These are phyloP conservation scores for Catharus minimus DNA, from an alignment of 2,113 vertebrate species.

Conservation along the genomic window DNA sequence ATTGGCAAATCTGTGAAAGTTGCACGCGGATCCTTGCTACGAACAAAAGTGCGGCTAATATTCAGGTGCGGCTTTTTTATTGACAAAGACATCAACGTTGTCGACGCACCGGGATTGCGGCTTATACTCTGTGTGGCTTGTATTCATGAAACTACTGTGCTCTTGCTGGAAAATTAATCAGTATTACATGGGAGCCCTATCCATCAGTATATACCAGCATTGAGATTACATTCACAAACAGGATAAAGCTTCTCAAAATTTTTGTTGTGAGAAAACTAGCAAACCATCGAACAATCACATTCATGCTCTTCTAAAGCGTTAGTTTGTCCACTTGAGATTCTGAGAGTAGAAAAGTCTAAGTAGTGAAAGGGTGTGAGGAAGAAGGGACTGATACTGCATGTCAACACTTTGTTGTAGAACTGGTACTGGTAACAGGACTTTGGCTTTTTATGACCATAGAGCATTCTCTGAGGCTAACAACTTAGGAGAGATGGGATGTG, in stretches of 20 bases:
- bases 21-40: no score
- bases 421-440: rapidly evolving
- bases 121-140: no score
- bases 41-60: no score
- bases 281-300: not conserved
- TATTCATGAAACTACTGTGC: no score
- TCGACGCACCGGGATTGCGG: no score
- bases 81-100: no score
- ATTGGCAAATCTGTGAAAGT: no score
- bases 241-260: not conserved
- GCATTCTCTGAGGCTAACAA: not conserved
- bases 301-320: not conserved
- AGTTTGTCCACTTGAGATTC: not conserved
- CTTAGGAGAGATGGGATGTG: not conserved
- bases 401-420: not conserved
- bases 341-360: not conserved
- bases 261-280: not conserved
- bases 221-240: not conserved
- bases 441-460: not conserved
- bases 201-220: not conserved
- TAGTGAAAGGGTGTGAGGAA: not conserved
- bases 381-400: not conserved
- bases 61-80: no score
- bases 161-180: not conserved
- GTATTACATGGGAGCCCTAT: not conserved